Evolutionary conservation across 2,888 invertebrate species (phyloP), one percentile per base, ranked within the genome.

Genomic region (Linyphia triangularis): DNA sequence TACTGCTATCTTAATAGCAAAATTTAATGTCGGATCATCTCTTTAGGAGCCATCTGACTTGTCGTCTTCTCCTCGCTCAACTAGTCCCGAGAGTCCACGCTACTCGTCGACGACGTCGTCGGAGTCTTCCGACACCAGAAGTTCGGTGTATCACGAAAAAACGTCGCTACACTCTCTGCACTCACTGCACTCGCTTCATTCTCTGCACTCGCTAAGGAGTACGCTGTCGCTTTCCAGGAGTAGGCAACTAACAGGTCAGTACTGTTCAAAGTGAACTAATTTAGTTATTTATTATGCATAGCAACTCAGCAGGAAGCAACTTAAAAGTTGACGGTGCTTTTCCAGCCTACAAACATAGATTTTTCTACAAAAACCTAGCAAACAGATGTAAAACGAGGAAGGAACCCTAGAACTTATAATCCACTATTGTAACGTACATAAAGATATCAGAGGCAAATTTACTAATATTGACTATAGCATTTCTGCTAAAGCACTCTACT

Each of bases 21-120:
- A n/a, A n/a, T n/a, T n/a, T n/a, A n/a, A n/a, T n/a, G n/a, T n/a
- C n/a, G n/a, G n/a, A n/a, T n/a, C n/a, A n/a, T 43, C n/a, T 30
- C 22, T 37, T 19, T 16, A 89, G 88, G 88, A 88, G 51, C 81
- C 88, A 22, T 89, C 88, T 19, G 88, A 89, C 57, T 33, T 89
- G 16, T 89, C 88, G 19, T 89, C 88, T 30, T 89, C 88, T 70
- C 83, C 88, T 13, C 88, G 88, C 75, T 89, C 88, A 37, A 89
- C 88, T 40, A 89, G 83, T 26, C 88, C 88, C 37, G 88, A 89
- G 37, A 89, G 88, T 40, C 88, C 88, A 1, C 83, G 88, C 19
- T 89, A 89, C 65, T 89, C 88, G 13, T 89, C 88, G n/a, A 89
- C 88, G 3, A 89, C 88, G 24, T 89, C 88, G 10, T 83, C 83